Evolutionary conservation across 2,888 invertebrate genomes (phyloP), one percentile per base, ranked within the genome.

Genomic region (Mellilla xanthometata): DNA sequence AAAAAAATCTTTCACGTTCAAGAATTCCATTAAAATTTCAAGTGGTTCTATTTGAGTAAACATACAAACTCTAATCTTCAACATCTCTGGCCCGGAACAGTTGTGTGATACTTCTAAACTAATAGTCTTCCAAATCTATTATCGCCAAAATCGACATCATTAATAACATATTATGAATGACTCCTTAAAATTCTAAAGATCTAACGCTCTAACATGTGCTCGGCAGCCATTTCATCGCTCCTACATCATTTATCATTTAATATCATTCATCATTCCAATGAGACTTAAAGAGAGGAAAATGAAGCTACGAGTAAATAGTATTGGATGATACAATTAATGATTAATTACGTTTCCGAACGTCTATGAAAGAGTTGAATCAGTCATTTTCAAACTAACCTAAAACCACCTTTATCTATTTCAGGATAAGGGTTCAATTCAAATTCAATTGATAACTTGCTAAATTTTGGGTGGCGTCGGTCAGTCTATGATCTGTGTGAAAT

Each of bases 251-350:
- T 72, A 88, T 88, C 86, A 86, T 72, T 58, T 50, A 71, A 24
- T 12, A 11, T 74, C 82, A 86, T 88, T 76, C 76, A 88, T 88
- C 88, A 87, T 77, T 71, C 54, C 77, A 89, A 89, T 86, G 85
- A 86, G 87, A 85, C 83, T 87, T 88, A 86, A 87, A 88, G 82
- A 80, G 84, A 87, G 85, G 83, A 88, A 88, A 85, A 89, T 87
- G 87, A 87, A 85, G 76, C 81, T 81, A 77, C 69, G 76, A 83
- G 84, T 85, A 85, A 86, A 87, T 81, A 82, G 68, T 75, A 75
- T 70, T 66, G 55, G 63, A 85, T 85, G 83, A 81, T 81, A 83
- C 82, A 86, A 87, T 88, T 82, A 76, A 83, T 69, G 87, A 87
- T 87, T 79, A 85, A 87, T 87, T 83, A 70, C 75, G 62, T 39